phyloP scores from a whole-genome alignment of 1,140 invertebrate species.

The Sycophaga agraensis region DNA sequence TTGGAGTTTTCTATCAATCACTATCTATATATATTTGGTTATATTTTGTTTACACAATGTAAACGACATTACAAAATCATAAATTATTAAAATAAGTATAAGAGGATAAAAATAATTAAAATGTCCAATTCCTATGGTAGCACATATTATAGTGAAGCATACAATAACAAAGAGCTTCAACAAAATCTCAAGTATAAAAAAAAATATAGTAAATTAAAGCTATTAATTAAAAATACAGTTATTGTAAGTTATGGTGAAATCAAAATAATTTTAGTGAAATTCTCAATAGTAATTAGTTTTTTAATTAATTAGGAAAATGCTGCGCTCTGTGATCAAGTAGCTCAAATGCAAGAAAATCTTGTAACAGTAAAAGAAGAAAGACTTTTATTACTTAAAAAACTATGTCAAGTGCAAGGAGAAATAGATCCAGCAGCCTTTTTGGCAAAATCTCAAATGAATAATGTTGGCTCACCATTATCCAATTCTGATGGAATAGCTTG shows the following conservation, averaged over 20 bases:
- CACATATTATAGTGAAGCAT: slow-evolving; percentile 45
- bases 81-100: not conserved
- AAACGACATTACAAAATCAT: not conserved
- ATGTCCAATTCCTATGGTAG: slow-evolving; percentile 47
- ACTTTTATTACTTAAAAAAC: slow-evolving; percentile 69
- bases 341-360: slow-evolving; percentile 74
- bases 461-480: slow-evolving; percentile 35
- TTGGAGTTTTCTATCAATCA: not conserved
- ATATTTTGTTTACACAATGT: not conserved
- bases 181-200: slow-evolving; percentile 60
- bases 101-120: not conserved
- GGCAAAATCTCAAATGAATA: slow-evolving; percentile 42
- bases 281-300: not conserved
- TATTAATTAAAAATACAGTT: slow-evolving; percentile 58
- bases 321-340: slow-evolving; percentile 78
- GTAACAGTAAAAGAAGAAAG: slow-evolving; percentile 74
- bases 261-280: not conserved
- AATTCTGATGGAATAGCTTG: slow-evolving; percentile 38
- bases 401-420: slow-evolving; percentile 66
- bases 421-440: slow-evolving; percentile 50
- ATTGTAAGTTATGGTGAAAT: slow-evolving; percentile 55
- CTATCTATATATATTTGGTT: not conserved
- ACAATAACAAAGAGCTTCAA: slow-evolving; percentile 46
- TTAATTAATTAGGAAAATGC: slow-evolving; percentile 70
- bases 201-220: slow-evolving; percentile 59